Percentiles rank a stretch among this genome's conserved stretches.
phyloP scores from a whole-genome alignment of 2,888 invertebrate species.

The Sphinx pinastri region DNA sequence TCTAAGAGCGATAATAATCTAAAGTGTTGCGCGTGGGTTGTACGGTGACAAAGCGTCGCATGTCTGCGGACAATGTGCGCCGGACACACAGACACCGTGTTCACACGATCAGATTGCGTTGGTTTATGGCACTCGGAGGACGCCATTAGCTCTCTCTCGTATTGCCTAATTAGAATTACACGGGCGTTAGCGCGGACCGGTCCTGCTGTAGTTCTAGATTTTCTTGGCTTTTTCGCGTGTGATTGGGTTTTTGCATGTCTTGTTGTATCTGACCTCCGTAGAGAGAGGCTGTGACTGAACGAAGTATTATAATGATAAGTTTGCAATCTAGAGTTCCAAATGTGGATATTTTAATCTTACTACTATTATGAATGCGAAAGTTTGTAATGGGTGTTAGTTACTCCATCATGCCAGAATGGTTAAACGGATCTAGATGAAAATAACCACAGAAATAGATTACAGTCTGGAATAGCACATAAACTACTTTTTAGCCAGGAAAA shows the following conservation, averaged over 20 bases:
- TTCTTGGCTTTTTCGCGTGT: background rate
- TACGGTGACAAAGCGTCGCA: constrained; percentile 82
- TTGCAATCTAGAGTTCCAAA: no score
- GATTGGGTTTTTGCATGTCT: constrained; percentile 3
- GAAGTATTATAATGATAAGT: no score
- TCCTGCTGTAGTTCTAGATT: constrained; percentile 38
- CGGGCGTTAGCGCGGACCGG: constrained; percentile 58
- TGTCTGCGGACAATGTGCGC: constrained; percentile 71
- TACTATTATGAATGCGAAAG: no score
- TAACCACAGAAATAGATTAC: no score
- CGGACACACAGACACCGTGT: constrained; percentile 72
- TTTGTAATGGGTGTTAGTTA: no score
- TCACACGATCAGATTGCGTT: constrained; percentile 81
- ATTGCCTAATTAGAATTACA: constrained; percentile 83
- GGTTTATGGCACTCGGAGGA: constrained; percentile 70
- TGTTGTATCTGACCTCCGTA: background rate
- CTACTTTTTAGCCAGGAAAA: no score
- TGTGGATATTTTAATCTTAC: no score
- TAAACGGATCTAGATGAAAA: no score
- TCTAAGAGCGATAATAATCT: constrained; percentile 24
- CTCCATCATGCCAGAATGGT: no score
- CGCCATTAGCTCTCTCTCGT: constrained; percentile 75
- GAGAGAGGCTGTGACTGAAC: no score
- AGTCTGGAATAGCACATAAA: no score
- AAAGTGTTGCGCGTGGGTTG: constrained; percentile 32